Evolutionary conservation across 1,140 invertebrate genomes (phyloP).

Genomic region (Propsilocerus akamusi): DNA sequence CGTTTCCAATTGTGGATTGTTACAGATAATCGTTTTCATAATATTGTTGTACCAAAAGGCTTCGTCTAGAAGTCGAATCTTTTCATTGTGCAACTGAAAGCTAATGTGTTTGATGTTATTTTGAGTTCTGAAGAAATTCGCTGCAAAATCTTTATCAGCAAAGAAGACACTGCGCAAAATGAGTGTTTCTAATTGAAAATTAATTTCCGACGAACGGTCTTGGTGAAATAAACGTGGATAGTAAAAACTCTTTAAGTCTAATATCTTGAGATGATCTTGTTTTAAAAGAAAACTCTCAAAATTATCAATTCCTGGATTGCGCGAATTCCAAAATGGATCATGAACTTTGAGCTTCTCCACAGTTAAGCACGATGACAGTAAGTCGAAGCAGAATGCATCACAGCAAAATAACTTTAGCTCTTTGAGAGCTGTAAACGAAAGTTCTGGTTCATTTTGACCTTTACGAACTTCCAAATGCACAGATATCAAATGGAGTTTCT

Average conservation of each 20-base stretch:
- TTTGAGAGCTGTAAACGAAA: not conserved
- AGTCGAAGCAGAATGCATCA: not conserved
- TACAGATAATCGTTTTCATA: not conserved
- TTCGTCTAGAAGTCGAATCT: not conserved
- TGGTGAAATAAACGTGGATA: not conserved
- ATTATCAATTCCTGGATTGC: not conserved
- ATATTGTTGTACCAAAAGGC: not conserved
- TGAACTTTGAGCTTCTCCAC: not conserved
- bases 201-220: not conserved
- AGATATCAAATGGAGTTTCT: not conserved
- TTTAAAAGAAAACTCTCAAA: not conserved
- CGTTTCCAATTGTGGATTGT: not conserved
- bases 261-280: not conserved
- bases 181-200: not conserved
- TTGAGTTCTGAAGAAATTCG: not conserved
- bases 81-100: not conserved
- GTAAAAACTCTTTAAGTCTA: not conserved
- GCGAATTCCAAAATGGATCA: not conserved
- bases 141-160: not conserved
- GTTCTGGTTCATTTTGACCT: not conserved
- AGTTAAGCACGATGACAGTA: not conserved
- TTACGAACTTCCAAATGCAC: not conserved
- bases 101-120: not conserved
- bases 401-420: not conserved
- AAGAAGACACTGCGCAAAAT: not conserved